Evolutionary conservation across 2,797 vertebrate species (phyloP).

Genomic region (Sebastes ruberrimus): DNA sequence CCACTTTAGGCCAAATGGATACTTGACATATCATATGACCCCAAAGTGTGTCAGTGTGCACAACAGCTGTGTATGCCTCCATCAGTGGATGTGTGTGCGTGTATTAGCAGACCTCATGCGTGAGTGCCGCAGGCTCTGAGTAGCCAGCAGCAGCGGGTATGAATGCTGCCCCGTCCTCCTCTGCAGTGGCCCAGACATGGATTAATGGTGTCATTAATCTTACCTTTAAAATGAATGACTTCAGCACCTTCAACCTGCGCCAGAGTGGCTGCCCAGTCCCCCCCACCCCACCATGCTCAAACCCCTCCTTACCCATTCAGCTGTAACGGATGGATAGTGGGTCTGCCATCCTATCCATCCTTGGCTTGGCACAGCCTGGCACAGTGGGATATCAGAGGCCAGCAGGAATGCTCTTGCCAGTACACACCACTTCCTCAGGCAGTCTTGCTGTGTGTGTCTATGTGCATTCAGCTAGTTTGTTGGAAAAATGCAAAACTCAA

Average conservation of each 20-base stretch:
- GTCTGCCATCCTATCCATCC: constrained; percentile 56
- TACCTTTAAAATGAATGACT: constrained; percentile 79
- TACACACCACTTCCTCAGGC: background rate
- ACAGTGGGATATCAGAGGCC: constrained; percentile 27
- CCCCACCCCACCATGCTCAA: background rate
- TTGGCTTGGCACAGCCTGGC: constrained; percentile 45
- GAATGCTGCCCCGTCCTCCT: constrained; percentile 60
- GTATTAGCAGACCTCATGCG: background rate
- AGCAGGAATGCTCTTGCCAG: constrained; percentile 21
- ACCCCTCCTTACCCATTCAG: constrained; percentile 31
- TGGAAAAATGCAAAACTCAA: background rate
- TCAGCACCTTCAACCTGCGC: constrained; percentile 64
- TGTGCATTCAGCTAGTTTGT: background rate
- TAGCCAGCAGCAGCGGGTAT: constrained; percentile 55
- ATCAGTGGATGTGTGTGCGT: background rate
- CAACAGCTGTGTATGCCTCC: constrained; percentile 13
- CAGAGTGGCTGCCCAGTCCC: constrained; percentile 40
- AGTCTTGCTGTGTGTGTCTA: background rate
- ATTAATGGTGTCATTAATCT: constrained; percentile 82
- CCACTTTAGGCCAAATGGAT: constrained; percentile 48
- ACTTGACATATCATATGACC: constrained; percentile 57
- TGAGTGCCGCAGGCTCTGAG: constrained; percentile 33
- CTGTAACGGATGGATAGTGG: constrained; percentile 55
- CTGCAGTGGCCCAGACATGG: constrained; percentile 67
- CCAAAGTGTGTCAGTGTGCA: constrained; percentile 17